phyloP scores from a whole-genome alignment of 1,140 invertebrate species.

The Drosophila azteca region DNA sequence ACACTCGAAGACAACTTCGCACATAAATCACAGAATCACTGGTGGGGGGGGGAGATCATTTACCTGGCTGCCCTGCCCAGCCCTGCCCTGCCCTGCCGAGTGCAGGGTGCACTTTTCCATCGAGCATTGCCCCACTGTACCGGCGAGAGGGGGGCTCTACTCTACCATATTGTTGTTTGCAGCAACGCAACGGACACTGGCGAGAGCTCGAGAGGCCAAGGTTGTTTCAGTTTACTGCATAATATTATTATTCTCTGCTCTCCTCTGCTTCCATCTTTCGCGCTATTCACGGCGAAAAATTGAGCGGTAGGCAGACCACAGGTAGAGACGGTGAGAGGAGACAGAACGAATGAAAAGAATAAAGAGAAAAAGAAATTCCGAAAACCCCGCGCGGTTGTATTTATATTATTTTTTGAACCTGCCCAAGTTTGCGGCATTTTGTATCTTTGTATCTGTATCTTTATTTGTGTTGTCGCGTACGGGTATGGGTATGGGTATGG shows the following conservation, averaged over 20 bases:
- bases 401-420: slow-evolving; percentile 57
- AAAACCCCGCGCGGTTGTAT: slow-evolving; percentile 40
- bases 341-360: slow-evolving; percentile 27
- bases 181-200: slow-evolving; percentile 4
- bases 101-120: slow-evolving; percentile 30
- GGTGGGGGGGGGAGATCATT: slow-evolving; percentile 27
- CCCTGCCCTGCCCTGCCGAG: slow-evolving; percentile 13
- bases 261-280: slow-evolving; percentile 22
- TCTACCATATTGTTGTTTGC: slow-evolving; percentile 51
- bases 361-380: slow-evolving; percentile 56
- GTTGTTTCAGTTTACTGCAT: slow-evolving; percentile 62
- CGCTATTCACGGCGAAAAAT: slow-evolving; percentile 22
- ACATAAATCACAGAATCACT: slow-evolving; percentile 67
- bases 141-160: slow-evolving; percentile 6
- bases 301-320: slow-evolving; percentile 37
- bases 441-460: slow-evolving; percentile 52
- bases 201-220: slow-evolving; percentile 57
- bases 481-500: slow-evolving; percentile 2
- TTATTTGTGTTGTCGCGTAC: slow-evolving; percentile 21
- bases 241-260: slow-evolving; percentile 36
- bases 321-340: slow-evolving; percentile 47
- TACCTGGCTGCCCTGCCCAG: slow-evolving; percentile 35
- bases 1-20: slow-evolving; percentile 62
- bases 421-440: slow-evolving; percentile 71
- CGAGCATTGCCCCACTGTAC: slow-evolving; percentile 61